Conservation (phyloP, 2,888 invertebrate genomes). For the Choreutis nemorana region DNA sequence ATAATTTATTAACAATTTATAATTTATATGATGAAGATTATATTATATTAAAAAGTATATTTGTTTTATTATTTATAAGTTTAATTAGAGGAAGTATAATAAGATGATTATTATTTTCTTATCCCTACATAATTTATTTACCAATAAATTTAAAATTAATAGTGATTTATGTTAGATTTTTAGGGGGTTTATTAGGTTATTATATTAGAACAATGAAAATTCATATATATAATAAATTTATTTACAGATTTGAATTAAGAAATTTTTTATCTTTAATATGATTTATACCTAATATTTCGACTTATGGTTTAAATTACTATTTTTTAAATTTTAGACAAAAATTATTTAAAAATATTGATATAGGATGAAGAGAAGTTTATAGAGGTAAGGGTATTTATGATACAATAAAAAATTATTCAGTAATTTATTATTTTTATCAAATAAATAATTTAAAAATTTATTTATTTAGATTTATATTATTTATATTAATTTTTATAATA, state of each 20-base stretch:
- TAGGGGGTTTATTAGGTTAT: slow-evolving; percentile 43
- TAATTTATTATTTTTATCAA: slow-evolving; percentile 39
- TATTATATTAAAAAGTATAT: slow-evolving; percentile 54
- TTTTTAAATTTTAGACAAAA: slow-evolving; percentile 44
- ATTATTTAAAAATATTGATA: slow-evolving; percentile 48
- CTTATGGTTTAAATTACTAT: slow-evolving; percentile 47
- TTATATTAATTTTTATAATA: slow-evolving; percentile 26
- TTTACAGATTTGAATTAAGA: slow-evolving; percentile 31
- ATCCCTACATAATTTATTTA: slow-evolving; percentile 61
- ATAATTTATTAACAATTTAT: slow-evolving; percentile 52
- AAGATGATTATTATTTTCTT: slow-evolving; percentile 63
- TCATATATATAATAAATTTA: slow-evolving; percentile 46
- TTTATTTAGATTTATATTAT: slow-evolving; percentile 52
- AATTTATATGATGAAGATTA: slow-evolving; percentile 56
- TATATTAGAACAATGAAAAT: slow-evolving; percentile 45
- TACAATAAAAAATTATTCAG: slow-evolving; percentile 39
- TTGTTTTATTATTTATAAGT: slow-evolving; percentile 55
- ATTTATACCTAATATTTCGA: slow-evolving; percentile 59
- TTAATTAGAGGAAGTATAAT: slow-evolving; percentile 61
- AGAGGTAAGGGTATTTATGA: slow-evolving; percentile 44
- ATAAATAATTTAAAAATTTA: slow-evolving; percentile 58
- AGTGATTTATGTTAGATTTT: slow-evolving; percentile 53
- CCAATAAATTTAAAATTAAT: slow-evolving; percentile 57
- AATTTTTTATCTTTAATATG: slow-evolving; percentile 51
- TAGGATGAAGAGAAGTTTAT: slow-evolving; percentile 55